These are phyloP conservation scores for Megaceryle alcyon DNA, from an alignment of 2,797 vertebrate genomes.

Conservation along the genomic window DNA sequence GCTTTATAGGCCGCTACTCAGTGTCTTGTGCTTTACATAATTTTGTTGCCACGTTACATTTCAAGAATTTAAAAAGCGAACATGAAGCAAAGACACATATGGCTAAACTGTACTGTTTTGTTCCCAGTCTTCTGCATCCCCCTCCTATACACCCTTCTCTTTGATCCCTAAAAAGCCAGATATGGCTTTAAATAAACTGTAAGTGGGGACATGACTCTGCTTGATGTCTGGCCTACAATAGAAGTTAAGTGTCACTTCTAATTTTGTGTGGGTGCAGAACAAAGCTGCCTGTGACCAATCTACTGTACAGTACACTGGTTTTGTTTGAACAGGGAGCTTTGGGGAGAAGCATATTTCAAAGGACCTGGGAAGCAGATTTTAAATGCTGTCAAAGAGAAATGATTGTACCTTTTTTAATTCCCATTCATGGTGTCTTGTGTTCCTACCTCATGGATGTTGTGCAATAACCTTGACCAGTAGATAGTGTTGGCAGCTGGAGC, in stretches of 20 bases:
- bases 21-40: neutral
- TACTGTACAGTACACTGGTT: neutral
- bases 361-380: constrained; percentile 16
- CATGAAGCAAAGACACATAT: neutral
- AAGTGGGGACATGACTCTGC: constrained; percentile 22
- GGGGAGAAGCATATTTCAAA: constrained; percentile 37
- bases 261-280: constrained; percentile 65
- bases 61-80: constrained; percentile 8
- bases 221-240: constrained; percentile 66
- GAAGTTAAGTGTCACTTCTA: constrained; percentile 66
- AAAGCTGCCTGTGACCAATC: constrained; percentile 70
- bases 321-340: constrained; percentile 36
- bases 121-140: neutral
- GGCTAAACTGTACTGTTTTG: neutral
- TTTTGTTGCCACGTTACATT: neutral
- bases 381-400: constrained; percentile 19
- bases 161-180: constrained; percentile 62
- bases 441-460: neutral
- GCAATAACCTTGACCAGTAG: neutral
- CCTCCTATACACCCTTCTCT: neutral
- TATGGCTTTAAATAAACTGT: constrained; percentile 46
- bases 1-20: neutral
- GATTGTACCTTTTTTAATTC: neutral
- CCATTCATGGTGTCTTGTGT: neutral
- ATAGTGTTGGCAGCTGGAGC: neutral